Conservation (phyloP, 2,888 invertebrate species). For the Cheilosia soror region DNA sequence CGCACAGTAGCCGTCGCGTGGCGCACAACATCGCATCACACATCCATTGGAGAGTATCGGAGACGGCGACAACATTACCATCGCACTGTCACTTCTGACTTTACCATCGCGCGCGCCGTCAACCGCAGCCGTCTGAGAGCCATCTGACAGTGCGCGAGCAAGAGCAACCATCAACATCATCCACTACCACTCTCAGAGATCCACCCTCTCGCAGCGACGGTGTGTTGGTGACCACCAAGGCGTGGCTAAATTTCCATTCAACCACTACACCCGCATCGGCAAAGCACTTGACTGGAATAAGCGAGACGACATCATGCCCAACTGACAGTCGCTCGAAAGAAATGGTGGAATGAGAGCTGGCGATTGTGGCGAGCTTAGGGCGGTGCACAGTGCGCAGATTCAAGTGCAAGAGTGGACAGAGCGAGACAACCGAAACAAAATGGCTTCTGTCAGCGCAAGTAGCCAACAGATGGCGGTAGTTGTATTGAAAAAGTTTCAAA, state of each 20-base stretch:
- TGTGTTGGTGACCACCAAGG: constrained; percentile 51
- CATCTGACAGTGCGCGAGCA: constrained; percentile 56
- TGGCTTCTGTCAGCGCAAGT: constrained; percentile 82
- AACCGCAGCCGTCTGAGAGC: constrained; percentile 40
- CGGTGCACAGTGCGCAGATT: constrained; percentile 74
- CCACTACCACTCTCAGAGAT: constrained; percentile 59
- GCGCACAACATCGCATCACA: constrained; percentile 44
- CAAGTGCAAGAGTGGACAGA: constrained; percentile 59
- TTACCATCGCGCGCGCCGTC: constrained; percentile 37
- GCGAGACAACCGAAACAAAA: constrained; percentile 82
- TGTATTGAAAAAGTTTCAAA: constrained; percentile 41
- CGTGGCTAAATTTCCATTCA: constrained; percentile 64
- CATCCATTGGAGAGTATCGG: constrained; percentile 17
- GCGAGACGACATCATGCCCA: constrained; percentile 43
- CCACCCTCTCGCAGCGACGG: constrained; percentile 56
- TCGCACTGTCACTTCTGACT: constrained; percentile 60
- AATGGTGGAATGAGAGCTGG: constrained; percentile 50
- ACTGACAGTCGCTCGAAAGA: constrained; percentile 7
- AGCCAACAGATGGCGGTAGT: constrained; percentile 81
- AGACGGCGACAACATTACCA: constrained; percentile 27
- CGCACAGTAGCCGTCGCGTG: constrained; percentile 62
- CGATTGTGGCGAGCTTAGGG: constrained; percentile 67
- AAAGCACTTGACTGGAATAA: constrained; percentile 73
- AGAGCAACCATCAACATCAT: constrained; percentile 38
- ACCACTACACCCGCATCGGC: constrained; percentile 70